Base-by-base conservation (phyloP, 1,140 invertebrate genomes). In the Lepidurus apus region DNA sequence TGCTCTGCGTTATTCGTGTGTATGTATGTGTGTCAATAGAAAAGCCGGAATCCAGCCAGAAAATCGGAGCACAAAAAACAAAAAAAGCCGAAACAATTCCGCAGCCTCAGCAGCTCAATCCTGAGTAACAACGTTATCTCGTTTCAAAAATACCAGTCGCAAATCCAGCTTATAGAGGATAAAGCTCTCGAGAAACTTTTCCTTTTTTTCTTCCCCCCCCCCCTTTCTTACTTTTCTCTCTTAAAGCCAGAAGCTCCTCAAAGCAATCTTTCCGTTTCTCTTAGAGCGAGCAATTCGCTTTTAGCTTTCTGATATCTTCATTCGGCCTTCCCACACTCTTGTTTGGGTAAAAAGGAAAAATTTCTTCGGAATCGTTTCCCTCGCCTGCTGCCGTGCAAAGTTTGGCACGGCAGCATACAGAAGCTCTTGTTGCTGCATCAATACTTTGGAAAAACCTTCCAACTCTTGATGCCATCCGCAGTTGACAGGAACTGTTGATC, bases 401-500 rank as follows among this genome's bases (percentile, higher is more conserved):
- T 34, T 34, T 34, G 34, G 34, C 34, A 34, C 34, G 34, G 34
- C 34, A 34, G 34, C 34, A 34, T 4, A 34, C 34, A 65, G 21
- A 13, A 65, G 53, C 53, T 13, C 53, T 65, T 65, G 53, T 65
- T 65, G 53, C 53, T 65, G n/a, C 53, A 13, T 65, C 34, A 34
- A 34, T 34, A 65, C 8, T 65, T 13, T 65, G 53, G 53, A 65
- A 34, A 34, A 34, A 34, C 34, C 34, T 34, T 34, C 34, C 34
- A 34, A 34, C 34, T 34, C 34, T 34, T 34, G 3, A 34, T 34
- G 34, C 34, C 34, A 34, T 34, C 34, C 53, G 53, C 53, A 65
- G 9, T 65, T 65, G 53, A 65, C 53, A 11, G 21, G 53, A 65
- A 65, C 53, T 65, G 53, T 65, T 65, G 53, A 65, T 65, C 53